These are phyloP conservation scores for Darevskia nairensis DNA, from an alignment of 2,797 vertebrate species.

Conservation along the genomic window DNA sequence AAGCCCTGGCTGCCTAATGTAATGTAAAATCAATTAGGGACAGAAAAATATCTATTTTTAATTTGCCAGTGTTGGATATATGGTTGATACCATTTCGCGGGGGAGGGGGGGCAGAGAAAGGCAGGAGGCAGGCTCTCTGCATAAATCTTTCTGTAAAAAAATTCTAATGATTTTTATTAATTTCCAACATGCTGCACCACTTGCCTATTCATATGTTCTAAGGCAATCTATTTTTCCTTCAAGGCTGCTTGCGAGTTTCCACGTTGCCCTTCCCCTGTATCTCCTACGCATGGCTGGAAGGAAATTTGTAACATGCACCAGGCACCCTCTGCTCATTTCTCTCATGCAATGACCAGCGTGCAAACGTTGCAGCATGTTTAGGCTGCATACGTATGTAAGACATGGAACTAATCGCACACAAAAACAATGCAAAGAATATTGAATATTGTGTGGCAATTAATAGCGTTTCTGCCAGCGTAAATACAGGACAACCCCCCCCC, in stretches of 20 bases:
- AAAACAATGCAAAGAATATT: slow-evolving; percentile 77
- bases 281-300: slow-evolving; percentile 68
- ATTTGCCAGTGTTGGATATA: slow-evolving; percentile 73
- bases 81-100: slow-evolving; percentile 65
- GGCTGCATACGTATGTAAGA: slow-evolving; percentile 65
- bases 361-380: slow-evolving; percentile 69
- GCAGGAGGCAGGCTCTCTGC: slow-evolving; percentile 57
- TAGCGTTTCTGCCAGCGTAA: slow-evolving; percentile 76
- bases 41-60: slow-evolving; percentile 78
- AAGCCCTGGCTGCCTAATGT: slow-evolving; percentile 75
- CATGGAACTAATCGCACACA: slow-evolving; percentile 73
- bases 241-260: slow-evolving; percentile 63
- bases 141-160: slow-evolving; percentile 71
- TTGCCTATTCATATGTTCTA: slow-evolving; percentile 73
- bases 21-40: slow-evolving; percentile 79
- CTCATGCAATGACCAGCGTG: slow-evolving; percentile 72
- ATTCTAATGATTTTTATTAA: slow-evolving; percentile 75
- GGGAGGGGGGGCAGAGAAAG: background rate
- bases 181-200: slow-evolving; percentile 70
- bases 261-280: slow-evolving; percentile 59
- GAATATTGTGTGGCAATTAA: slow-evolving; percentile 76
- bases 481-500: slow-evolving; percentile 48
- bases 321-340: slow-evolving; percentile 70
- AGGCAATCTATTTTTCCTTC: slow-evolving; percentile 70
- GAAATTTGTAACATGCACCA: slow-evolving; percentile 72